Evolutionary conservation across 2,113 vertebrate species (phyloP).

Genomic region (Suncus etruscus): DNA sequence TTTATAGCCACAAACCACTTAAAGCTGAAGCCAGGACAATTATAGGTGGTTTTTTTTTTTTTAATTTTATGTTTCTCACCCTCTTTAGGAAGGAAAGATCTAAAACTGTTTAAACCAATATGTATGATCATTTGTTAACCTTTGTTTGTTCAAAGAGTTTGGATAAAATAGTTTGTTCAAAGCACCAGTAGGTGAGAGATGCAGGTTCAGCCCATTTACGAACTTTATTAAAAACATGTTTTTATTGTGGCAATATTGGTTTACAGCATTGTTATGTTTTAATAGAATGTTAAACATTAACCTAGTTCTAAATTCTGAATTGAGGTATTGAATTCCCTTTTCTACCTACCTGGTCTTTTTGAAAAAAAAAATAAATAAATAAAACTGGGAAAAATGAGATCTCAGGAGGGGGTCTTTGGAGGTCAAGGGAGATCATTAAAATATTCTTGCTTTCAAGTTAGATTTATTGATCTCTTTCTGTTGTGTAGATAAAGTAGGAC

Average conservation of each 20-base stretch:
- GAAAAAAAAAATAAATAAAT: conserved; percentile 7
- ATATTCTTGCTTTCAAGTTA: conserved; percentile 62
- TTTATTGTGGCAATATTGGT: not conserved
- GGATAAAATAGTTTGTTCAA: not conserved
- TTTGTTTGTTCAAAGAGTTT: not conserved
- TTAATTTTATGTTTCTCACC: not conserved
- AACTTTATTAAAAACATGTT: not conserved
- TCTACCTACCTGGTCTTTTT: conserved; percentile 14
- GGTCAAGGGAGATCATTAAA: not conserved
- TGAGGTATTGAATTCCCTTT: not conserved
- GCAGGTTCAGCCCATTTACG: not conserved
- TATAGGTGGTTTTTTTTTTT: not conserved
- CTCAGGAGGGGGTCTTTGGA: conserved; percentile 29
- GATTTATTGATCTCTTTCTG: conserved; percentile 65
- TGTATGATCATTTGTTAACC: not conserved
- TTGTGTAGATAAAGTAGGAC: conserved; percentile 53
- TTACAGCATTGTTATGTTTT: not conserved
- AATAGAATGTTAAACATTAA: not conserved
- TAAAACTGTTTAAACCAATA: not conserved
- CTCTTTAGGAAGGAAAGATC: not conserved
- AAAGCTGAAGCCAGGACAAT: not conserved
- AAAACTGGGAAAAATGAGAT: not conserved
- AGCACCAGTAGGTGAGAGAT: not conserved
- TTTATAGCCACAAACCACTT: not conserved
- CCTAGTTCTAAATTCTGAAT: not conserved